Conservation (phyloP, 2,888 invertebrate species). For the Timema cristinae region DNA sequence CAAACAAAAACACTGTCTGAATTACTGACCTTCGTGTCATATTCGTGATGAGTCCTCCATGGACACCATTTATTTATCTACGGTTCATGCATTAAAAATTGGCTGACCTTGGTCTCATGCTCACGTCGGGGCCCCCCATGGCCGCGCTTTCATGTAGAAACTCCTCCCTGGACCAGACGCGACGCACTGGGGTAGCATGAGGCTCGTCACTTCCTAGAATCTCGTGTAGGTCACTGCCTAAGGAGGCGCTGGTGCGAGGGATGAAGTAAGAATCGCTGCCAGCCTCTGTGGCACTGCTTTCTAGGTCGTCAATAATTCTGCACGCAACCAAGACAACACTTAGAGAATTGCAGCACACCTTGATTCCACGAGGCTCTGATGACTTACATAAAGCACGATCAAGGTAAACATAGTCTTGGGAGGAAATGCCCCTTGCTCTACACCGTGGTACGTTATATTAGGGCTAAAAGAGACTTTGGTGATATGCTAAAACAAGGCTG, state of each 20-base stretch:
- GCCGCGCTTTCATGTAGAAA: constrained; percentile 69
- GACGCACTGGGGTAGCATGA: constrained; percentile 40
- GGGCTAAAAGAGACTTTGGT: too few species aligned
- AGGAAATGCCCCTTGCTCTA: too few species aligned
- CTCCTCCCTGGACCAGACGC: constrained; percentile 70
- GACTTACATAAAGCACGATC: too few species aligned
- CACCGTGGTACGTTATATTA: too few species aligned
- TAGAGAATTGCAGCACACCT: too few species aligned
- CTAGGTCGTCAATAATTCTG: constrained; percentile 46
- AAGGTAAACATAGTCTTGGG: too few species aligned
- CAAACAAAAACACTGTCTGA: constrained; percentile 2
- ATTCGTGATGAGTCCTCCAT: background rate
- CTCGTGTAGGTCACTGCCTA: constrained; percentile 17
- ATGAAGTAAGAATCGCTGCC: constrained; percentile 47
- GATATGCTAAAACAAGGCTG: too few species aligned
- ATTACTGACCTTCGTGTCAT: background rate
- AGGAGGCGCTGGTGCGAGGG: constrained; percentile 41
- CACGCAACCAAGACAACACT: too few species aligned
- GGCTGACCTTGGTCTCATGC: constrained; percentile 48
- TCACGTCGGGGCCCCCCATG: constrained; percentile 54
- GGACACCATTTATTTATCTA: background rate
- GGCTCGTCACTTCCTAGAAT: constrained; percentile 9
- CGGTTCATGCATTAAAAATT: background rate
- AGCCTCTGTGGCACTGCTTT: constrained; percentile 38
- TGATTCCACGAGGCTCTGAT: too few species aligned